Conservation (phyloP, 2,797 vertebrate genomes). For the Sebastes trivittatus region DNA sequence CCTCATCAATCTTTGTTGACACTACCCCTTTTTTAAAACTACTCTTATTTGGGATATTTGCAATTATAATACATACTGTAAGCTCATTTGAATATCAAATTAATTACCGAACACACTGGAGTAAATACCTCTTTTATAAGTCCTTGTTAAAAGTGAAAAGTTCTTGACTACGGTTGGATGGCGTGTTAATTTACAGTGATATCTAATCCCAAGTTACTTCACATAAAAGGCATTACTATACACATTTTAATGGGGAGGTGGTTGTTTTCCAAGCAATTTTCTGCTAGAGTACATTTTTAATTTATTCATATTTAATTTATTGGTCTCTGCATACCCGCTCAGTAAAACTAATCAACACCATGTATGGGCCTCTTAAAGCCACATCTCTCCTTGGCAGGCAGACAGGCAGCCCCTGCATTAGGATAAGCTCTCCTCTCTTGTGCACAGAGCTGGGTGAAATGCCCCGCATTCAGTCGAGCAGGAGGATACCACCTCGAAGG, state of each 20-base stretch:
- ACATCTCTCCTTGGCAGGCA: slow-evolving; percentile 75
- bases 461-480: slow-evolving; percentile 63
- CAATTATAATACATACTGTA: slow-evolving; percentile 84
- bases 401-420: slow-evolving; percentile 64
- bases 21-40: slow-evolving; percentile 81
- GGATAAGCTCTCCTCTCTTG: slow-evolving; percentile 73
- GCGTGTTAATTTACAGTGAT: slow-evolving; percentile 91
- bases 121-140: slow-evolving; percentile 89
- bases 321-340: slow-evolving; percentile 86
- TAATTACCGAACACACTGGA: slow-evolving; percentile 91
- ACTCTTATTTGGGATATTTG: slow-evolving; percentile 89
- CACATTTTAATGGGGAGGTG: slow-evolving; percentile 90
- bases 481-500: slow-evolving; percentile 70
- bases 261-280: slow-evolving; percentile 90
- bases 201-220: slow-evolving; percentile 88
- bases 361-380: slow-evolving; percentile 85
- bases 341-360: slow-evolving; percentile 86
- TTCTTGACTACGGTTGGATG: slow-evolving; percentile 86
- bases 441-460: slow-evolving; percentile 63
- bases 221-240: slow-evolving; percentile 88
- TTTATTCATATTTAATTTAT: slow-evolving; percentile 90
- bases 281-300: slow-evolving; percentile 90
- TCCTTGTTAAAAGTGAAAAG: slow-evolving; percentile 94
- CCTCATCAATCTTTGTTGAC: slow-evolving; percentile 88
- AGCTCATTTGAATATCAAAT: slow-evolving; percentile 92